phyloP scores from a whole-genome alignment of 1,140 invertebrate species.

The Drosophila serrata region DNA sequence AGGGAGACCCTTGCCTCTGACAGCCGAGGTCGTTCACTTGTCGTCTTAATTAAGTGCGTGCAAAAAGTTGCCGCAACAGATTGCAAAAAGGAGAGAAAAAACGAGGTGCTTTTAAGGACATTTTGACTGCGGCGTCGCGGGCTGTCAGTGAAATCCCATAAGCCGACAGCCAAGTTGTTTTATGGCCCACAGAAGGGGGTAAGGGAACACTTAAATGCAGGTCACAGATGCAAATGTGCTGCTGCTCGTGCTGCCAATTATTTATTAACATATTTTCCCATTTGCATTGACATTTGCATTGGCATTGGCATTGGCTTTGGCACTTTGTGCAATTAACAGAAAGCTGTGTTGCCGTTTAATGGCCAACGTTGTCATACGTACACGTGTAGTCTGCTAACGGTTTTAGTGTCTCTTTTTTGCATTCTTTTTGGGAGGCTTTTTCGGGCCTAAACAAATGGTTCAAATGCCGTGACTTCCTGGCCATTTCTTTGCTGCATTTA shows the following conservation, averaged over 20 bases:
- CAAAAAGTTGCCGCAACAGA: constrained; percentile 51
- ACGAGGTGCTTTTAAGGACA: constrained; percentile 59
- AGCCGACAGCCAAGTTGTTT: constrained; percentile 67
- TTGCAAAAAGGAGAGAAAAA: constrained; percentile 8
- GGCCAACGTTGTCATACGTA: constrained; percentile 41
- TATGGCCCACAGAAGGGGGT: constrained; percentile 27
- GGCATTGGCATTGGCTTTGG: constrained; percentile 34
- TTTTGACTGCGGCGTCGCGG: constrained; percentile 69
- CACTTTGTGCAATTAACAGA: constrained; percentile 63
- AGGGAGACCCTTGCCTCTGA: constrained; percentile 44
- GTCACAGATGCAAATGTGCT: constrained; percentile 49
- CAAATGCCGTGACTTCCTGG: constrained; percentile 80
- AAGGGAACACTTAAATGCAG: constrained; percentile 34
- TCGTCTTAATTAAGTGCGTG: constrained; percentile 80
- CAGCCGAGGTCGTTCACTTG: constrained; percentile 80
- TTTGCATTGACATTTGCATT: constrained; percentile 6
- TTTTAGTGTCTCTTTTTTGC: constrained; percentile 21
- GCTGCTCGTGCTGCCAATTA: constrained; percentile 53
- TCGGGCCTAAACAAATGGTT: constrained; percentile 70
- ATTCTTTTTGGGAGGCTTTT: background rate
- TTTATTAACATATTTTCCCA: constrained; percentile 60
- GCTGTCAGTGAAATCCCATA: constrained; percentile 75
- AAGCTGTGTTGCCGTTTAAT: constrained; percentile 35
- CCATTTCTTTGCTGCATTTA: constrained; percentile 75
- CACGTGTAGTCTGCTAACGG: constrained; percentile 58